These are phyloP conservation scores for Meiosimyza decipiens DNA, from an alignment of 2,888 invertebrate genomes.

Conservation along the genomic window DNA sequence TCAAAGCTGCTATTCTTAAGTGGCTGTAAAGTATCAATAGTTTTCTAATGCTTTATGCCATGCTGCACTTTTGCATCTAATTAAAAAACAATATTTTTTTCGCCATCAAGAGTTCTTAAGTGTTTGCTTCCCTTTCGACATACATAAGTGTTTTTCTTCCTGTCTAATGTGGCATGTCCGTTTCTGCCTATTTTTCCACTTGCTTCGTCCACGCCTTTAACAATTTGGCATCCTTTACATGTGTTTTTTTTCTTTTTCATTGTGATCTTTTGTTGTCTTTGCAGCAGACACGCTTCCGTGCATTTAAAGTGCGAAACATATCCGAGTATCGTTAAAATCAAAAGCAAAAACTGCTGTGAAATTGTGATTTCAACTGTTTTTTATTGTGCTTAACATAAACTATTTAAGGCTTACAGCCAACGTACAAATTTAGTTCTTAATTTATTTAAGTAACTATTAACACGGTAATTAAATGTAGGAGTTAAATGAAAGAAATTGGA, in stretches of 20 bases:
- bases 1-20: no score
- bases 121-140: neutral
- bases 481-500: no score
- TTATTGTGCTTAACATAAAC: no score
- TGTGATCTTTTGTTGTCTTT: constrained; percentile 33
- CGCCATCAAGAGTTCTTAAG: neutral
- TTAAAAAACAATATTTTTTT: constrained; percentile 1
- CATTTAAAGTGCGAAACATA: constrained; percentile 40
- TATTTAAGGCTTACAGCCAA: no score
- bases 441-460: no score
- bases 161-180: constrained; percentile 20
- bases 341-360: neutral
- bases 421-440: no score
- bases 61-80: neutral
- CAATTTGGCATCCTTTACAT: neutral
- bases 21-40: no score
- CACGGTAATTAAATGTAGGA: no score
- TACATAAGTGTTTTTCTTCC: neutral
- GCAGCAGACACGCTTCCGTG: constrained; percentile 44
- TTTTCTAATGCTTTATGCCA: neutral
- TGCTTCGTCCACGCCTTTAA: neutral
- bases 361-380: no score
- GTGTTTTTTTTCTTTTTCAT: neutral
- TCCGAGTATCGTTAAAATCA: constrained; percentile 21
- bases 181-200: constrained; percentile 4